Conservation (phyloP, 1,140 invertebrate species). For the Paraescarpia echinospica region DNA sequence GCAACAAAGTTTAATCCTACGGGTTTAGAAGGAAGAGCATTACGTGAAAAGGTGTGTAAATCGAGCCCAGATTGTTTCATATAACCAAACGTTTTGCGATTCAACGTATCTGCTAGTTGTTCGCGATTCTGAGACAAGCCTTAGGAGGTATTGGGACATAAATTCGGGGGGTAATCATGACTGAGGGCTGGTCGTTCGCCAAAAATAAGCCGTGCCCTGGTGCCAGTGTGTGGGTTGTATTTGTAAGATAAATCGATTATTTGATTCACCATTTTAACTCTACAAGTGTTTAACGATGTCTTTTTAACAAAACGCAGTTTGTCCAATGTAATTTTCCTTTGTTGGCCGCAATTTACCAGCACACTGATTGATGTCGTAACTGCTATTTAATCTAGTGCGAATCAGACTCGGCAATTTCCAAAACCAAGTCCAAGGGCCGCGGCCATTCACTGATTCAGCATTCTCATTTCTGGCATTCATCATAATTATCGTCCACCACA, state of each 20-base stretch:
- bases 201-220: slow-evolving; percentile 3
- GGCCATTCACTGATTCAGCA: no score
- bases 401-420: background rate
- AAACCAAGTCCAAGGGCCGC: background rate
- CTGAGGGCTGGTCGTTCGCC: background rate
- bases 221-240: background rate
- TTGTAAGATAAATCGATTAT: background rate
- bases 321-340: background rate
- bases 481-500: background rate
- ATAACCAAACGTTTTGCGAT: background rate
- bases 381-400: background rate
- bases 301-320: background rate
- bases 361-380: background rate
- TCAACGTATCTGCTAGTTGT: background rate
- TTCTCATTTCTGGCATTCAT: background rate
- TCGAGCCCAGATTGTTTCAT: background rate
- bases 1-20: background rate
- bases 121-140: background rate
- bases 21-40: background rate
- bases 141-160: background rate
- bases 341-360: background rate
- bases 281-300: background rate
- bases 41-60: background rate
- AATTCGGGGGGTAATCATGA: background rate
- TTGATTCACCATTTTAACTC: slow-evolving; percentile 6